These are phyloP conservation scores for Callosobruchus maculatus DNA, from an alignment of 2,888 invertebrate species.

Conservation along the genomic window DNA sequence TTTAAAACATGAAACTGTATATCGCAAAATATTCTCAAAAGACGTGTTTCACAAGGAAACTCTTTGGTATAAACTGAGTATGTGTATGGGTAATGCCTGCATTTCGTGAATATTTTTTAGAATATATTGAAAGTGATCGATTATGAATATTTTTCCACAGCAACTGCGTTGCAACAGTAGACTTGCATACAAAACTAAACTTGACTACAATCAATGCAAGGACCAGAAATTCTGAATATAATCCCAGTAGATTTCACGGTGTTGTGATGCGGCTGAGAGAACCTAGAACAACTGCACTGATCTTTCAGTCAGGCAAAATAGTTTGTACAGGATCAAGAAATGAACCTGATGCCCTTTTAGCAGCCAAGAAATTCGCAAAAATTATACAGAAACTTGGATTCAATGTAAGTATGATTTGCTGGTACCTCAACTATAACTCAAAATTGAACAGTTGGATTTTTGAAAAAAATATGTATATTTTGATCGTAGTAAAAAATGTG, in stretches of 20 bases:
- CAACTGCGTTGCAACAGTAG: conserved; percentile 79
- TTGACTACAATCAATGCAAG: conserved; percentile 72
- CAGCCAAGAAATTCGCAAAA: conserved; percentile 73
- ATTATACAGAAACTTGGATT: conserved; percentile 80
- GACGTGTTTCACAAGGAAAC: no score
- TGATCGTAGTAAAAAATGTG: no score
- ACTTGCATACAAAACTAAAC: conserved; percentile 68
- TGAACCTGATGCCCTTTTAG: conserved; percentile 73
- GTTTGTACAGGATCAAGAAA: conserved; percentile 78
- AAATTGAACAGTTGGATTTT: no score
- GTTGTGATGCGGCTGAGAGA: conserved; percentile 79
- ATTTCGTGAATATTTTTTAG: no score
- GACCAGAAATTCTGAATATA: conserved; percentile 80
- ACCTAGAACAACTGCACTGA: conserved; percentile 70
- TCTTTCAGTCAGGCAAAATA: conserved; percentile 78
- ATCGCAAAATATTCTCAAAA: no score
- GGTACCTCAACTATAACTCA: no score
- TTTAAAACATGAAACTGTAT: no score
- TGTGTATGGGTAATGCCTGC: no score
- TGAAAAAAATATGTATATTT: no score
- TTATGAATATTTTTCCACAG: conserved; percentile 23
- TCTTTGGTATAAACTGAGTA: no score
- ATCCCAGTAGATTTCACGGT: conserved; percentile 77
- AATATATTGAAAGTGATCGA: no score
- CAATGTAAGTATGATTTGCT: conserved; percentile 40